These are phyloP conservation scores for Oxyruncus cristatus DNA, from an alignment of 2,113 vertebrate genomes.

Conservation along the genomic window DNA sequence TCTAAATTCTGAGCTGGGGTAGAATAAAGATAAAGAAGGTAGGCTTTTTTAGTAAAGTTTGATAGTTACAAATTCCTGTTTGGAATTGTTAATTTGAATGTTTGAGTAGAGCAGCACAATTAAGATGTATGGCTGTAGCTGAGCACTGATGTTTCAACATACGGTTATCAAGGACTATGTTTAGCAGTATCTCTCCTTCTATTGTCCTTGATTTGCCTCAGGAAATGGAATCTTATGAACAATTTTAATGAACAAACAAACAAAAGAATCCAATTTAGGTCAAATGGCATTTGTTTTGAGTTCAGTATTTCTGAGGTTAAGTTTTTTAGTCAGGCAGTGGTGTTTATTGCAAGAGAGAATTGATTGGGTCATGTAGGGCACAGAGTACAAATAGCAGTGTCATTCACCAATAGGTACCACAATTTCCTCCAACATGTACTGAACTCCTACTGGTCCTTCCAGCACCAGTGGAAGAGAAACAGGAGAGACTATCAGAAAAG, in stretches of 20 bases:
- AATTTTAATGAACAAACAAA: slow-evolving; percentile 68
- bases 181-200: neutral
- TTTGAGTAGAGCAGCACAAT: neutral
- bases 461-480: slow-evolving; percentile 58
- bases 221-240: slow-evolving; percentile 51
- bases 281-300: slow-evolving; percentile 70
- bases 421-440: slow-evolving; percentile 65
- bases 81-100: neutral
- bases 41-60: neutral
- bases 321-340: slow-evolving; percentile 55
- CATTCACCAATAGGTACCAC: slow-evolving; percentile 70
- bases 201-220: neutral
- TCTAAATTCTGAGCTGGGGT: neutral
- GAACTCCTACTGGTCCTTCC: slow-evolving; percentile 56
- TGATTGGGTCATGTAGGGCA: slow-evolving; percentile 71
- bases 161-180: neutral
- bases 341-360: slow-evolving; percentile 66
- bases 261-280: slow-evolving; percentile 64
- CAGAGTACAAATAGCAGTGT: slow-evolving; percentile 70
- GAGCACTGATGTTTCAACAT: neutral
- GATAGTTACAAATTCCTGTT: neutral
- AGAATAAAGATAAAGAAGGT: neutral
- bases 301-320: slow-evolving; percentile 65
- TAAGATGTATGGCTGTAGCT: neutral
- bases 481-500: slow-evolving; percentile 42